Evolutionary conservation across 2,113 vertebrate species (phyloP), one percentile per base, ranked within the genome.

Genomic region (Nibea albiflora): DNA sequence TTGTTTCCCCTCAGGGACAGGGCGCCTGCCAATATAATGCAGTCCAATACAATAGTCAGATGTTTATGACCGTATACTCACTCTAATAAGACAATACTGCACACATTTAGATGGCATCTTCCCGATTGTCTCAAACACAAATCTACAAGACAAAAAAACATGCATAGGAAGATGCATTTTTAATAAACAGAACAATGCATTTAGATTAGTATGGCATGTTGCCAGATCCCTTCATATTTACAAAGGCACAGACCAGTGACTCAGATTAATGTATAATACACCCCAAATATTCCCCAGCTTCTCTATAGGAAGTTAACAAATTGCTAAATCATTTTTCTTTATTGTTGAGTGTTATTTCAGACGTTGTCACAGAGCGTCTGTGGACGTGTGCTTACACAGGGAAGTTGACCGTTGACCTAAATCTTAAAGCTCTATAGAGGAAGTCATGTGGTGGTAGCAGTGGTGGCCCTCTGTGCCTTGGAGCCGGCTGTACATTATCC

Each of bases 321-420:
- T 39, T 39, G 35, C 1, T 39, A 39, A 39, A 8, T 39, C 0
- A 8, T 39, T 35, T 39, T 62, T 81, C 47, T 35, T 19, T 2
- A 4, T 61, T 54, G 42, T 58, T 57, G 49, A 17, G 49, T 79
- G 47, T 71, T 5, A 31, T 31, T 31, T 52, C 16, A 53, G 57
- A 52, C 79, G n/a, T 56, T 58, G 67, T 82, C 52, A 54, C 31
- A 47, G 6, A 50, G 35, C 24, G 9, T n/a, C 49, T 16, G 60
- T 47, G 49, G 28, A 72, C 15, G 53, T 15, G 69, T 39, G 50
- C 80, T 88, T 77, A 79, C 64, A 60, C 46, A 39, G 85, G 88
- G 87, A 92, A 89, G 87, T 81, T 88, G 90, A 89, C 90, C 60
- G n/a, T 89, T 93, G 90, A 93, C 92, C 87, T 92, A 90, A 75